Percentiles rank a stretch among this genome's conserved stretches.
These are phyloP conservation scores for Pan paniscus DNA, from an alignment of 2,113 vertebrate genomes.

Conservation along the genomic window DNA sequence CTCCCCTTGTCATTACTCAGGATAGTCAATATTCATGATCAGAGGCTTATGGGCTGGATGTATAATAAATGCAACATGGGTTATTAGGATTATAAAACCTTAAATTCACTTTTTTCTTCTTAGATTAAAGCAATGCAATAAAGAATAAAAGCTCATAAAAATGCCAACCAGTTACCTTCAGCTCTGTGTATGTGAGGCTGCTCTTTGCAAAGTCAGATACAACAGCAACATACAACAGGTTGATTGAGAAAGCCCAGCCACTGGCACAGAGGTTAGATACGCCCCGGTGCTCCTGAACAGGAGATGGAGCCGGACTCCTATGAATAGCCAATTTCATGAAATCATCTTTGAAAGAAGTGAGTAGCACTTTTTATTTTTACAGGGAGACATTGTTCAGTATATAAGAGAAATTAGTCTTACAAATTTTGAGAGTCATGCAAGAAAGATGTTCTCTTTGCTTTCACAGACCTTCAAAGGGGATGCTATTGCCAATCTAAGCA, in stretches of 20 bases:
- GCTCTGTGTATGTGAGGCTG: not conserved
- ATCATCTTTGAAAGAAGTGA: slow-evolving; percentile 18
- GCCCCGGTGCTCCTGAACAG: not conserved
- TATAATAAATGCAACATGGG: not conserved
- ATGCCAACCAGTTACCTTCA: not conserved
- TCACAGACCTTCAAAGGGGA: not conserved
- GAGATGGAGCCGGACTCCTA: not conserved
- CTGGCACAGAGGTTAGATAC: not conserved
- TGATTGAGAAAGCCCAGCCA: not conserved
- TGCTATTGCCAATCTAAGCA: not conserved
- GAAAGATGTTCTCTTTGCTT: not conserved
- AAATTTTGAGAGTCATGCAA: not conserved
- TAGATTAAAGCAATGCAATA: not conserved
- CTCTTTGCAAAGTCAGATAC: not conserved
- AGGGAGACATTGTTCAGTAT: not conserved
- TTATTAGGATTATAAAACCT: not conserved
- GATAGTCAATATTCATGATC: not conserved
- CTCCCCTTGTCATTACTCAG: not conserved
- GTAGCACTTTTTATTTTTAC: not conserved
- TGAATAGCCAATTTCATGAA: slow-evolving; percentile 37
- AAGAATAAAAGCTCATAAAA: slow-evolving; percentile 27
- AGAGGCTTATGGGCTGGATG: not conserved
- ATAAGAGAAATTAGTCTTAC: not conserved
- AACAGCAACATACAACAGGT: not conserved
- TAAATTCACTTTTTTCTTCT: not conserved